Percentiles rank a stretch among this genome's conserved stretches.
Conservation (phyloP, 92 coral and sea anemone species). For the Palythoa heliodiscus region DNA sequence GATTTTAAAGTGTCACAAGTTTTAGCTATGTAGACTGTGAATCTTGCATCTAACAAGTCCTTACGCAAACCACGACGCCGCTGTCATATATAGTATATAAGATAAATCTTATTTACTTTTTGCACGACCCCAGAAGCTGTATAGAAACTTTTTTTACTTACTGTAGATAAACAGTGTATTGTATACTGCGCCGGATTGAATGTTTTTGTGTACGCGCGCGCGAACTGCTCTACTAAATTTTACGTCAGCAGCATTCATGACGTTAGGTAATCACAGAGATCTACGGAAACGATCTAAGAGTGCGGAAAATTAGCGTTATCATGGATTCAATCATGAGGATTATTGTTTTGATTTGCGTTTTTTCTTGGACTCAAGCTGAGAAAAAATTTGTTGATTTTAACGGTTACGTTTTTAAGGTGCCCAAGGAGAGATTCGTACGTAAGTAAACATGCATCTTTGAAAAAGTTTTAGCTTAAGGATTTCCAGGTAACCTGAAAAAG, state of each 20-base stretch:
- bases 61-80: too few relatives aligned
- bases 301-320: neutral
- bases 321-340: neutral
- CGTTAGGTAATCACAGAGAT: neutral
- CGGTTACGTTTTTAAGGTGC: slow-evolving; percentile 21
- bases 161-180: too few relatives aligned
- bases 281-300: neutral
- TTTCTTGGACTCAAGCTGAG: slow-evolving; percentile 22
- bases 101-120: too few relatives aligned
- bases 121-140: too few relatives aligned
- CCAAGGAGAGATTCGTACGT: slow-evolving; percentile 36
- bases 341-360: neutral
- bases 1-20: too few relatives aligned
- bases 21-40: too few relatives aligned
- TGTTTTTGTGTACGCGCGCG: neutral
- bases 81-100: too few relatives aligned
- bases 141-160: too few relatives aligned
- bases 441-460: neutral
- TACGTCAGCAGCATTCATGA: neutral
- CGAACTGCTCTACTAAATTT: neutral
- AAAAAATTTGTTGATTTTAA: slow-evolving; percentile 29
- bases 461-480: neutral
- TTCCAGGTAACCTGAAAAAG: neutral
- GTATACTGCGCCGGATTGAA: too few relatives aligned
- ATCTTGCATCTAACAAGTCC: too few relatives aligned